Conservation (phyloP, 2,797 vertebrate species). For the Apogon hyalosoma region DNA sequence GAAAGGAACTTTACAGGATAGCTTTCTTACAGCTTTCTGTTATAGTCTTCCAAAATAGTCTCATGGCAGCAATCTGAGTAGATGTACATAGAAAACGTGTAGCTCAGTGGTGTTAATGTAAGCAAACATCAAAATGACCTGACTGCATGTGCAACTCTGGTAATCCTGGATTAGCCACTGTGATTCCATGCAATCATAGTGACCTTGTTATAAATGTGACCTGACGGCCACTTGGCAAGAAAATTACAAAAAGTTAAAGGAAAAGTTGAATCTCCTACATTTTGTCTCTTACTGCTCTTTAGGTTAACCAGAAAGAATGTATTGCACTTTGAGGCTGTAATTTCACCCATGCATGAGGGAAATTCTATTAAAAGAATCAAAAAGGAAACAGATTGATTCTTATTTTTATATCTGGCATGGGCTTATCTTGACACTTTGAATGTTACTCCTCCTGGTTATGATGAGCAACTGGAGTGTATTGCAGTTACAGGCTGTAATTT, state of each 20-base stretch:
- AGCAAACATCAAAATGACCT: slow-evolving; percentile 25
- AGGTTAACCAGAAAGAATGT: no score
- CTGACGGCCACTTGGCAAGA: neutral
- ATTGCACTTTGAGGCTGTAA: no score
- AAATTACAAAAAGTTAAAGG: slow-evolving; percentile 3
- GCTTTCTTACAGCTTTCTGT: neutral
- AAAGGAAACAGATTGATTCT: no score
- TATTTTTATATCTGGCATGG: neutral
- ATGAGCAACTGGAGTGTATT: slow-evolving; percentile 1
- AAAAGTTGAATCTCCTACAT: neutral
- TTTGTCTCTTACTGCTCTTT: no score
- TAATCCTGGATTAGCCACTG: slow-evolving; percentile 47
- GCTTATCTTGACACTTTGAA: neutral
- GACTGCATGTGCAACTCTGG: slow-evolving; percentile 11
- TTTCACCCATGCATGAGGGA: no score
- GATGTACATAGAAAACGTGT: neutral
- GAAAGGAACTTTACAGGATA: slow-evolving; percentile 1
- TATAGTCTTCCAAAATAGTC: slow-evolving; percentile 1
- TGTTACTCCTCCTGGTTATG: neutral
- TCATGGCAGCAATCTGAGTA: slow-evolving; percentile 18
- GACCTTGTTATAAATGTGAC: slow-evolving; percentile 31
- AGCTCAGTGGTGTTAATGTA: slow-evolving; percentile 1
- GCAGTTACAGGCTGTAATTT: slow-evolving; percentile 41
- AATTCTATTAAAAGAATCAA: no score
- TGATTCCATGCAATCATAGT: slow-evolving; percentile 11